Evolutionary conservation across 1,140 invertebrate genomes (phyloP).

Genomic region (Apis mellifera): DNA sequence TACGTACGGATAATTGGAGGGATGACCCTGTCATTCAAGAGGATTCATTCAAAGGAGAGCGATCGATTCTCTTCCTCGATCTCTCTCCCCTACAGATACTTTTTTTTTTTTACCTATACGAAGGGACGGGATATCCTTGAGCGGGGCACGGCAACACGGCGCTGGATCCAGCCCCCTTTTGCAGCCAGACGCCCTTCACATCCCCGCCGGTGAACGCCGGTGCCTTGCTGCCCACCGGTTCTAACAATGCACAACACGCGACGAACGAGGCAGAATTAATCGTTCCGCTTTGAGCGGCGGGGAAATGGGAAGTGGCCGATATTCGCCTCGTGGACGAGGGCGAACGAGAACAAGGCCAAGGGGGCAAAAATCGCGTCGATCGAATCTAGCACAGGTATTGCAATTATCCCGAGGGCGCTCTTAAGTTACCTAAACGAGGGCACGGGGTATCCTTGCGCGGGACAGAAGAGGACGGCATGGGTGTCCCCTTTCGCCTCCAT

Average conservation of each 20-base stretch:
- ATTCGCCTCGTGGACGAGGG: constrained; percentile 82
- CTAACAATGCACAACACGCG: constrained; percentile 69
- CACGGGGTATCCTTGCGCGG: constrained; percentile 87
- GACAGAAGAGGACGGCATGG: constrained; percentile 84
- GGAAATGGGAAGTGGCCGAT: constrained; percentile 83
- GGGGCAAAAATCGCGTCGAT: not conserved
- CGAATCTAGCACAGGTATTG: too few species aligned
- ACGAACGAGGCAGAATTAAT: constrained; percentile 43
- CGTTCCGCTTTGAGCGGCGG: constrained; percentile 71
- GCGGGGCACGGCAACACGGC: constrained; percentile 75
- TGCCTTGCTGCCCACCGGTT: constrained; percentile 82
- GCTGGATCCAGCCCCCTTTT: constrained; percentile 70
- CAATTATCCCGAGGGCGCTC: too few species aligned
- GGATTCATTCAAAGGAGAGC: not conserved
- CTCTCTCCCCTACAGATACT: too few species aligned
- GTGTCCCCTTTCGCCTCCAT: constrained; percentile 74
- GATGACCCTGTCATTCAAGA: constrained; percentile 37
- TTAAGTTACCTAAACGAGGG: constrained; percentile 85
- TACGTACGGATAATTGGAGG: constrained; percentile 15
- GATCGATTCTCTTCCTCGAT: not conserved
- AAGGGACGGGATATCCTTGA: constrained; percentile 76
- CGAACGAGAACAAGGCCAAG: constrained; percentile 39
- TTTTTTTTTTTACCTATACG: constrained; percentile 70
- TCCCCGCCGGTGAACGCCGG: constrained; percentile 80
- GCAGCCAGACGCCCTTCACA: constrained; percentile 78